Conservation (phyloP, 2,113 vertebrate genomes). For the Apodemus sylvaticus region DNA sequence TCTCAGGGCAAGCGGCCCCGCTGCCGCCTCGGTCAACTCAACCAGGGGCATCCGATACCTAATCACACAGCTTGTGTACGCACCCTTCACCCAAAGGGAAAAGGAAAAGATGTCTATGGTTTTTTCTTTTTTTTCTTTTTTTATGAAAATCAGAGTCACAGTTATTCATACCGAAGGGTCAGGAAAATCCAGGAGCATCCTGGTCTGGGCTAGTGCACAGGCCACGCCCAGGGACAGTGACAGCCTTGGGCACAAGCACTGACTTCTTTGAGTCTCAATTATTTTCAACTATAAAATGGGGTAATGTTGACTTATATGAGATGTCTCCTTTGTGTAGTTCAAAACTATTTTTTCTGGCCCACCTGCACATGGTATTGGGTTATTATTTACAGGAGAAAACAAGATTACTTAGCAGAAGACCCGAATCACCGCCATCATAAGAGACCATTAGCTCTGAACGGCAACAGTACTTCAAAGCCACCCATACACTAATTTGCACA, state of each 20-base stretch:
- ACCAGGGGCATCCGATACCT: background rate
- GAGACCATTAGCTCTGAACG: background rate
- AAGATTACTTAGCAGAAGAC: constrained; percentile 23
- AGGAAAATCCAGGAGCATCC: background rate
- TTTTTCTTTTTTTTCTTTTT: background rate
- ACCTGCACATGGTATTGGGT: background rate
- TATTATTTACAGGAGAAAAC: background rate
- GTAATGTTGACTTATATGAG: background rate
- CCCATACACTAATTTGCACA: background rate
- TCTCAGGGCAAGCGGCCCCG: background rate
- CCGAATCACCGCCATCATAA: background rate
- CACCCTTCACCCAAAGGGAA: background rate
- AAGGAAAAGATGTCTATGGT: background rate
- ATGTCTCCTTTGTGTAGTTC: background rate
- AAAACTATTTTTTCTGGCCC: background rate
- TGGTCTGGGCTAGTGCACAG: fast-evolving
- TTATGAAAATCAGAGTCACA: background rate
- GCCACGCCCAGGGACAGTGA: background rate
- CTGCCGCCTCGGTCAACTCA: background rate
- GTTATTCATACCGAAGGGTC: background rate
- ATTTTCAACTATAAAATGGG: constrained; percentile 26
- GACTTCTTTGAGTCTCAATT: background rate
- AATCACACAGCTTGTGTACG: background rate
- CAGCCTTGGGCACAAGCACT: background rate
- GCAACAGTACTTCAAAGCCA: background rate